Conservation (phyloP, 2,888 invertebrate genomes). For the Andrena fulva region DNA sequence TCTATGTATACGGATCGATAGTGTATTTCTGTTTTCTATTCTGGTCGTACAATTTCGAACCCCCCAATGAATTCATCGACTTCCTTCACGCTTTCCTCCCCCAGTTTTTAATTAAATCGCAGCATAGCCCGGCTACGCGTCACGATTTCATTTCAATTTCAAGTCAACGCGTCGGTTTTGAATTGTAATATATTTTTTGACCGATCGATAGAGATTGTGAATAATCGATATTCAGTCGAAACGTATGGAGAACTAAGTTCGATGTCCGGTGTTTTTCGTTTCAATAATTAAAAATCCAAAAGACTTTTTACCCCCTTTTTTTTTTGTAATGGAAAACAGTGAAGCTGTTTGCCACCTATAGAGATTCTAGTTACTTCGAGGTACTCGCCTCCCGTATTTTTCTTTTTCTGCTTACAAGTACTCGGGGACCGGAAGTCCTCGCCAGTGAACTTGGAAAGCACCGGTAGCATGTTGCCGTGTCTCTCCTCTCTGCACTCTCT, state of each 20-base stretch:
- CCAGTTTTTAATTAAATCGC: neutral
- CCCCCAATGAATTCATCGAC: neutral
- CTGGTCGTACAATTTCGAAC: neutral
- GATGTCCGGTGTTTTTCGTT: neutral
- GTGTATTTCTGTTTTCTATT: neutral
- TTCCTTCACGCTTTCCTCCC: neutral
- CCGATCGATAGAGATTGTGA: neutral
- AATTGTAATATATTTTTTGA: neutral
- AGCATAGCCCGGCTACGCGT: conserved; percentile 14
- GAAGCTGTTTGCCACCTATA: conserved; percentile 67
- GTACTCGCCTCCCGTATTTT: conserved; percentile 57
- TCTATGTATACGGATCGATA: neutral
- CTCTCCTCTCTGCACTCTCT: conserved; percentile 70
- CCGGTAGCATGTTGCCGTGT: conserved; percentile 73
- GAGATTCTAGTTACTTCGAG: conserved; percentile 68
- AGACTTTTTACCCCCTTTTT: neutral
- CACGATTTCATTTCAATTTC: neutral
- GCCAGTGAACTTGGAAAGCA: conserved; percentile 67
- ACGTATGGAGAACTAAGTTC: no score
- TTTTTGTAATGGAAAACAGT: conserved; percentile 14
- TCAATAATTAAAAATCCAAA: neutral
- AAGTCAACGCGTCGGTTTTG: no score
- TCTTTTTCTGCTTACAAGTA: conserved; percentile 47
- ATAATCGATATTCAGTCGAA: neutral
- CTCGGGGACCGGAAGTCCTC: conserved; percentile 60